A percentile compares a stretch with the other conserved stretches of the same genome.
Conservation (phyloP, 2,797 vertebrate species). For the Prunella strophiata region DNA sequence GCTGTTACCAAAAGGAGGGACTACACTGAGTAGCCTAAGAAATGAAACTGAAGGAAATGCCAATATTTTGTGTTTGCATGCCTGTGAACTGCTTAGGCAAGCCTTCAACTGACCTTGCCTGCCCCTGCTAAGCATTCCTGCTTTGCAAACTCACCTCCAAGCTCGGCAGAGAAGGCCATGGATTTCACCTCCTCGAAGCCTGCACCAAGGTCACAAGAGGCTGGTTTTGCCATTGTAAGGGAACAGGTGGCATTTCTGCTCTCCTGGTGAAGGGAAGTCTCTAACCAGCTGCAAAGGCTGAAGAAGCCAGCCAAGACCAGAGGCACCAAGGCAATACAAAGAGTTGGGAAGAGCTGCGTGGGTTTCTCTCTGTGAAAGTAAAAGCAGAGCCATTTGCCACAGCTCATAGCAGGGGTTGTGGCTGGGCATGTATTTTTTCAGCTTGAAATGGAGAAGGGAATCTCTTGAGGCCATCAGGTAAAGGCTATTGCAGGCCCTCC, state of each 20-base stretch:
- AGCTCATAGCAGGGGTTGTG: neutral
- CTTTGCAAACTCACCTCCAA: neutral
- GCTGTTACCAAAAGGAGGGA: neutral
- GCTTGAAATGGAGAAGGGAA: neutral
- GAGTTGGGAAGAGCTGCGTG: neutral
- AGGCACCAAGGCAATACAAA: neutral
- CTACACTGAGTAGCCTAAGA: neutral
- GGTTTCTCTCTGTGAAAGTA: neutral
- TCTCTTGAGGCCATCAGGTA: neutral
- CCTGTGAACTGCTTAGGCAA: neutral
- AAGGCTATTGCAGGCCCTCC: neutral
- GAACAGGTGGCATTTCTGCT: neutral
- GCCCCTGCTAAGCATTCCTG: neutral
- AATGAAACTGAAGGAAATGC: neutral
- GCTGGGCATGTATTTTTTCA: neutral
- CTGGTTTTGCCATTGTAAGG: neutral
- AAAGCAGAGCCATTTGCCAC: neutral
- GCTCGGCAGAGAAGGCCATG: neutral
- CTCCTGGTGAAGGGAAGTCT: constrained; percentile 5
- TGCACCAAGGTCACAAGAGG: neutral
- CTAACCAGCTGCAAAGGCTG: neutral
- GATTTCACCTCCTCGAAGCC: neutral
- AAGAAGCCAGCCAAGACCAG: neutral
- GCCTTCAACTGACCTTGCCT: neutral
- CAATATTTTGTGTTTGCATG: neutral